These are phyloP conservation scores for Thinocorus orbignyianus DNA, from an alignment of 2,113 vertebrate species.

Conservation along the genomic window DNA sequence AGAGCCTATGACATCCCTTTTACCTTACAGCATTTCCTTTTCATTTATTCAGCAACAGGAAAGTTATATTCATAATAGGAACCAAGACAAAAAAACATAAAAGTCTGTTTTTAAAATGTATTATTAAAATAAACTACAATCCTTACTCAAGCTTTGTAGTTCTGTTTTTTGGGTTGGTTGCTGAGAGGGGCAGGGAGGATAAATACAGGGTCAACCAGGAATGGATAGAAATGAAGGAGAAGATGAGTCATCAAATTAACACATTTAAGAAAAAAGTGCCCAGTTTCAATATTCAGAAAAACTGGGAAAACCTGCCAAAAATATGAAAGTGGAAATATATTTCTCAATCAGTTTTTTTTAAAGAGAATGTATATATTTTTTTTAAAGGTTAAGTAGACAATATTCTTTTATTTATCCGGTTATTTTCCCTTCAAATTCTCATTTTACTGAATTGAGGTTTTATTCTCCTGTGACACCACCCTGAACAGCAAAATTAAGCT, in stretches of 20 bases:
- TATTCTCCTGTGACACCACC: background rate
- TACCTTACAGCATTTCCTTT: background rate
- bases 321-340: background rate
- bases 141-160: background rate
- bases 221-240: background rate
- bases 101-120: background rate
- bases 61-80: background rate
- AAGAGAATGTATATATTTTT: background rate
- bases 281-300: background rate
- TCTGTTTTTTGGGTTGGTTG: background rate
- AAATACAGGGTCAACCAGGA: accelerated
- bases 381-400: background rate
- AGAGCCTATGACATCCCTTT: background rate
- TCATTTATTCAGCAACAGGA: background rate
- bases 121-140: background rate
- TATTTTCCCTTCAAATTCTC: background rate
- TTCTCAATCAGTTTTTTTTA: background rate
- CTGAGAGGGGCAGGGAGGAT: accelerated
- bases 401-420: background rate
- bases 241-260: background rate
- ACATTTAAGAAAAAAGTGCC: background rate
- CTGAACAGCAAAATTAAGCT: background rate
- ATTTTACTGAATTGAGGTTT: background rate
- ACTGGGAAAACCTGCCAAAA: background rate
- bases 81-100: background rate